These are phyloP conservation scores for Rhaphigaster nebulosa DNA, from an alignment of 2,888 invertebrate species.

Conservation along the genomic window DNA sequence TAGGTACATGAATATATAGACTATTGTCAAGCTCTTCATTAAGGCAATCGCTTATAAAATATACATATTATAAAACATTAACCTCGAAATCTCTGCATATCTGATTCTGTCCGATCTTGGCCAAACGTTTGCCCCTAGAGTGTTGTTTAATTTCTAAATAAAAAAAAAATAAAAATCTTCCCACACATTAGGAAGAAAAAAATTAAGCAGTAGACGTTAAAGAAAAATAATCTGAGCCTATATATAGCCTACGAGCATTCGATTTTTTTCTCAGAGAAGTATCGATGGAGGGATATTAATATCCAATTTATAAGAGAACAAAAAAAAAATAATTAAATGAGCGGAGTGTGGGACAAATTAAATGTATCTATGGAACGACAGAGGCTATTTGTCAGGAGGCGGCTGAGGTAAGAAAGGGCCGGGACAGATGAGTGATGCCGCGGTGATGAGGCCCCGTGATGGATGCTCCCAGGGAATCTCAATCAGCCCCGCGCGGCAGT, in stretches of 20 bases:
- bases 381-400: slow-evolving; percentile 25
- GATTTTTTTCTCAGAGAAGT: neutral
- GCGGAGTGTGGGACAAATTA: slow-evolving; percentile 27
- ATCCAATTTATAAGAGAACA: neutral
- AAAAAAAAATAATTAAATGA: slow-evolving; percentile 42
- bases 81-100: too few species aligned
- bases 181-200: neutral
- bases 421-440: slow-evolving; percentile 8
- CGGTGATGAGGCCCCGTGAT: slow-evolving; percentile 3
- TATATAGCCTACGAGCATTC: neutral
- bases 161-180: neutral
- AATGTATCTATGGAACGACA: neutral
- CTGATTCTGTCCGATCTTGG: neutral
- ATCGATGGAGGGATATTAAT: slow-evolving; percentile 41
- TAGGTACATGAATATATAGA: too few species aligned
- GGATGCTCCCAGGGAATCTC: slow-evolving; percentile 26
- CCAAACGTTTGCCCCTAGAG: neutral
- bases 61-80: too few species aligned
- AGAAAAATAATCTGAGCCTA: slow-evolving; percentile 9
- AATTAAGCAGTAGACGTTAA: neutral
- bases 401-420: neutral
- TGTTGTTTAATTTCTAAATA: neutral
- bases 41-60: too few species aligned
- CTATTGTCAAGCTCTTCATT: too few species aligned
- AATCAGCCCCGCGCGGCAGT: neutral